phyloP scores from a whole-genome alignment of 2,888 invertebrate genomes.

The Leptinotarsa haldemani region DNA sequence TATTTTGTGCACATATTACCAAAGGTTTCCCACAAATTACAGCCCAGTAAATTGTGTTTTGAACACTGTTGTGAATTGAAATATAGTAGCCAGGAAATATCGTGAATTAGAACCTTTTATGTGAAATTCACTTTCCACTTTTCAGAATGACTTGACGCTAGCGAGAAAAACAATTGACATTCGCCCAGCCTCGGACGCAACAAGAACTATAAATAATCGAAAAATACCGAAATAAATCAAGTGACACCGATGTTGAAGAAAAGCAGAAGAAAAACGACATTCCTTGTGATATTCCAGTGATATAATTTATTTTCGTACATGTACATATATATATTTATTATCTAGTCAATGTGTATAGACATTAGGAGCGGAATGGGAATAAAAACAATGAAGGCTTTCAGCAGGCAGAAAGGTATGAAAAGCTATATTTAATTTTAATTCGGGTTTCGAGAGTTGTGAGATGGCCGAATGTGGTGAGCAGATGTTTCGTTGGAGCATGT shows the following conservation, averaged over 20 bases:
- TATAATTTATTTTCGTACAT: slow-evolving; percentile 35
- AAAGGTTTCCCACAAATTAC: not conserved
- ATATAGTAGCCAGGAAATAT: not conserved
- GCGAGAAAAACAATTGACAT: slow-evolving; percentile 34
- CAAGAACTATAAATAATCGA: slow-evolving; percentile 20
- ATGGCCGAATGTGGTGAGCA: slow-evolving; percentile 49
- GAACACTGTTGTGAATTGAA: not conserved
- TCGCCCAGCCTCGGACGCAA: slow-evolving; percentile 34
- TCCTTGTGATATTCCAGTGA: slow-evolving; percentile 45
- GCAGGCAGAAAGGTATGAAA: slow-evolving; percentile 75
- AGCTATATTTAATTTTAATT: slow-evolving; percentile 36
- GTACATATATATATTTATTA: slow-evolving; percentile 36
- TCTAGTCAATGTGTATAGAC: slow-evolving; percentile 72
- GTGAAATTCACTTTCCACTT: slow-evolving; percentile 8
- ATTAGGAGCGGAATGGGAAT: slow-evolving; percentile 83
- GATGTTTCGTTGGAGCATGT: slow-evolving; percentile 44
- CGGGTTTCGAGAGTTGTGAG: slow-evolving; percentile 30
- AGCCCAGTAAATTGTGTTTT: not conserved
- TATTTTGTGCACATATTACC: no score
- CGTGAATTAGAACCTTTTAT: not conserved
- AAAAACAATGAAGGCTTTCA: slow-evolving; percentile 89
- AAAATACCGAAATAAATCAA: slow-evolving; percentile 24
- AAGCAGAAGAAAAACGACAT: slow-evolving; percentile 30
- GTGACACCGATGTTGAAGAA: slow-evolving; percentile 22
- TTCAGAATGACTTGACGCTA: slow-evolving; percentile 31